Conservation (phyloP, 1,140 invertebrate genomes). For the Drosophila prosaltans region DNA sequence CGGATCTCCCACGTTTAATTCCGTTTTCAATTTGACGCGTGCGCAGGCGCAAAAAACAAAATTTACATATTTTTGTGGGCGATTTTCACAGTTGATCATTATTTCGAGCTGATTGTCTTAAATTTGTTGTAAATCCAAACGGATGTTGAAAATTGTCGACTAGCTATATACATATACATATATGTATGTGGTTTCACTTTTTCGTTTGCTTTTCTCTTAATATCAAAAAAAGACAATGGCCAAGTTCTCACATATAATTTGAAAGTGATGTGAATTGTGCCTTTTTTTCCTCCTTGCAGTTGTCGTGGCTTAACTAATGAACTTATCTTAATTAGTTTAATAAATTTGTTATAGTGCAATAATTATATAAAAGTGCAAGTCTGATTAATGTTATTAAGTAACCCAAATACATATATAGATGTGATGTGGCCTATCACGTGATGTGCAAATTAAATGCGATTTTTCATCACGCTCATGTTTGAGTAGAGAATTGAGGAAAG, state of each 20-base stretch:
- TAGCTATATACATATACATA: neutral
- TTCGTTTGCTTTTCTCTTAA: constrained; percentile 7
- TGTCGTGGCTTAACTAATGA: constrained; percentile 16
- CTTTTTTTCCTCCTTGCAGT: neutral
- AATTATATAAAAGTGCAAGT: constrained; percentile 14
- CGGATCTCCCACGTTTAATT: constrained; percentile 30
- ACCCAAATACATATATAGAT: neutral
- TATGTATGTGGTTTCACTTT: constrained; percentile 11
- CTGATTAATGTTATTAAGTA: constrained; percentile 14
- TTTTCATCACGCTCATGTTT: neutral
- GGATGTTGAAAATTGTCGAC: constrained; percentile 18
- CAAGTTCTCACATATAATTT: constrained; percentile 20
- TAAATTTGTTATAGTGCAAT: constrained; percentile 13
- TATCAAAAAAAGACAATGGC: constrained; percentile 5
- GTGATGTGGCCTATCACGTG: neutral
- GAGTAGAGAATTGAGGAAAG: neutral
- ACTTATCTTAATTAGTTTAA: constrained; percentile 6
- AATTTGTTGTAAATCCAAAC: constrained; percentile 37
- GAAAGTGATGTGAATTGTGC: neutral
- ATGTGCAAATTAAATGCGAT: neutral
- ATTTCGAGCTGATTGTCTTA: constrained; percentile 18
- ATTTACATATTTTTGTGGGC: constrained; percentile 47
- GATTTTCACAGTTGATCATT: constrained; percentile 27
- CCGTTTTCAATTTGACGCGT: constrained; percentile 36
- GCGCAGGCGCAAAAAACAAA: constrained; percentile 47